These are phyloP conservation scores for Eupithecia subumbrata DNA, from an alignment of 2,888 invertebrate genomes.

Conservation along the genomic window DNA sequence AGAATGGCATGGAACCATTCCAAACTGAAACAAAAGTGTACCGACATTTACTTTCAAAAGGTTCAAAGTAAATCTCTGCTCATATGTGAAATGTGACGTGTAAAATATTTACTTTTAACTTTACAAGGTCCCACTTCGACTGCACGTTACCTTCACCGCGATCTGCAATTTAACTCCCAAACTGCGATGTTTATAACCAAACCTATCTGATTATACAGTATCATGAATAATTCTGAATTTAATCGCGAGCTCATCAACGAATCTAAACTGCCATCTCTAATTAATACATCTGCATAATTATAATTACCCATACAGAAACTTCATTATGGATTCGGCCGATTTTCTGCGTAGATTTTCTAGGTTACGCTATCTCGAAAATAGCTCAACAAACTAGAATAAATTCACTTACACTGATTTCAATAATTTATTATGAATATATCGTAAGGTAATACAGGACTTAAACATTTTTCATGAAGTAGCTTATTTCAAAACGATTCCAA, in stretches of 20 bases:
- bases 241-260: conserved; percentile 1
- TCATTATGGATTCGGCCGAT: not conserved
- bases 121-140: not conserved
- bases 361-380: not conserved
- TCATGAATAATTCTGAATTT: conserved; percentile 1
- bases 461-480: too few species aligned
- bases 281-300: conserved; percentile 27
- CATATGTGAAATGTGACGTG: not conserved
- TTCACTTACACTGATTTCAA: too few species aligned
- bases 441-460: too few species aligned
- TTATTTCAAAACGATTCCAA: too few species aligned
- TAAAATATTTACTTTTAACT: not conserved
- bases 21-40: too few species aligned
- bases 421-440: too few species aligned
- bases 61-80: too few species aligned
- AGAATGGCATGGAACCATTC: too few species aligned
- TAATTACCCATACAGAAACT: not conserved
- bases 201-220: not conserved
- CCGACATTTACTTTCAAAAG: not conserved
- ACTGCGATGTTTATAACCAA: not conserved
- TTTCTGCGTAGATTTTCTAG: not conserved
- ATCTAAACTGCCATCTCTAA: conserved; percentile 28
- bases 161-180: not conserved
- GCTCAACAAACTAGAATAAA: too few species aligned
- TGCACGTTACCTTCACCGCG: too few species aligned